Percentiles rank a stretch among this genome's conserved stretches.
Conservation (phyloP, 2,113 vertebrate genomes). For the Willisornis vidua region DNA sequence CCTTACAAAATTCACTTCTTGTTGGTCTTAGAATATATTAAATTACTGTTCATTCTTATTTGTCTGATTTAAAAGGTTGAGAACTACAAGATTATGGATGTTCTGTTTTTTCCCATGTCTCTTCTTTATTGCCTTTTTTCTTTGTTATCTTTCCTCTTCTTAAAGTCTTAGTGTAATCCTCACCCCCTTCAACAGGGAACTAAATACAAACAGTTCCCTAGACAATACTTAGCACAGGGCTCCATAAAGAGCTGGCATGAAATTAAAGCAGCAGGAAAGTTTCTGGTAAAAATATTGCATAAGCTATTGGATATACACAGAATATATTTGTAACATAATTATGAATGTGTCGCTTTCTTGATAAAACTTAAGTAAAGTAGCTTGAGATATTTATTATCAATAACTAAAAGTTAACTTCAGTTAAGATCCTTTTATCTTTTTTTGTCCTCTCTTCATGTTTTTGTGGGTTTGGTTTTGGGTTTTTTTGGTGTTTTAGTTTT, state of each 20-base stretch:
- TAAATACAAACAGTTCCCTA: conserved; percentile 34
- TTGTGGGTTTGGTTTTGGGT: too few relatives aligned
- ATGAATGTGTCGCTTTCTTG: not conserved
- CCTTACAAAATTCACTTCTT: not conserved
- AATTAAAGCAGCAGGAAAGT: not conserved
- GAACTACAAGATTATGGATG: not conserved
- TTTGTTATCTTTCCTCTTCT: conserved; percentile 17
- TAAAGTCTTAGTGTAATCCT: conserved; percentile 55
- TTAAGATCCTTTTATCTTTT: not conserved
- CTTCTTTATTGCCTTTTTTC: not conserved
- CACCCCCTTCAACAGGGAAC: not conserved
- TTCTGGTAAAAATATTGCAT: conserved; percentile 9
- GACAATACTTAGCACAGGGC: not conserved
- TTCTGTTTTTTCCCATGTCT: conserved; percentile 9
- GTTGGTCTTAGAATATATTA: not conserved
- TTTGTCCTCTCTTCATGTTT: not conserved
- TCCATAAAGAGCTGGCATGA: conserved; percentile 1
- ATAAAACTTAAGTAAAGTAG: not conserved
- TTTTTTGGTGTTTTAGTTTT: too few relatives aligned
- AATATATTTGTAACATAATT: not conserved
- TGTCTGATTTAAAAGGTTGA: conserved; percentile 26
- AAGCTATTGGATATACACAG: not conserved
- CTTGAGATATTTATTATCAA: not conserved
- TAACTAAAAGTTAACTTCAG: not conserved
- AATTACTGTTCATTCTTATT: not conserved